Conservation (phyloP, 2,113 vertebrate genomes). For the Anoplopoma fimbria region DNA sequence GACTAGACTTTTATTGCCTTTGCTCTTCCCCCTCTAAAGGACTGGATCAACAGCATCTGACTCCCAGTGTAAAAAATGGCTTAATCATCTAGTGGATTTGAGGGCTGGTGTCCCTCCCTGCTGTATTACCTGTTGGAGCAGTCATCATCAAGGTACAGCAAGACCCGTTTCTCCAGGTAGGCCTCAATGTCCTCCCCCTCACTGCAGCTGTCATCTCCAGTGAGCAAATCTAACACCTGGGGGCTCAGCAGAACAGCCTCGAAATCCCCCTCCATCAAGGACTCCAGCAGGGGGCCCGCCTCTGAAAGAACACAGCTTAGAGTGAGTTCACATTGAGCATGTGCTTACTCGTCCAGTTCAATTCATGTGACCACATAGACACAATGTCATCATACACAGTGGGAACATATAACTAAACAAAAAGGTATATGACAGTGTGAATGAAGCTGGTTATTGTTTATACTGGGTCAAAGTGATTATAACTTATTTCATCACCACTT, state of each 20-base stretch:
- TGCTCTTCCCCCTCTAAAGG: too few species aligned
- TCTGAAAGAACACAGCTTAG: slow-evolving; percentile 73
- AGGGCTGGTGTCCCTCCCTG: background rate
- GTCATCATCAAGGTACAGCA: slow-evolving; percentile 85
- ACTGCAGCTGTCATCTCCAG: slow-evolving; percentile 60
- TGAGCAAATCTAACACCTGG: slow-evolving; percentile 83
- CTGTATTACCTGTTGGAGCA: slow-evolving; percentile 84
- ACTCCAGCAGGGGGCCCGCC: slow-evolving; percentile 83
- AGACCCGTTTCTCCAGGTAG: slow-evolving; percentile 82
- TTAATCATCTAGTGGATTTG: background rate
- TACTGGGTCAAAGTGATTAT: background rate
- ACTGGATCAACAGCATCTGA: too few species aligned
- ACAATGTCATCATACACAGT: background rate
- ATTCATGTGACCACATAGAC: background rate
- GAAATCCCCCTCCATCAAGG: slow-evolving; percentile 88
- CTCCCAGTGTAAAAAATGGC: too few species aligned
- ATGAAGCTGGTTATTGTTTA: too few species aligned
- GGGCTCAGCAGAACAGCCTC: slow-evolving; percentile 86
- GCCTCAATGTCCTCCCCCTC: slow-evolving; percentile 84
- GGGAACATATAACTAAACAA: too few species aligned
- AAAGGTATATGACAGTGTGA: background rate
- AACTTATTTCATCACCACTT: too few species aligned
- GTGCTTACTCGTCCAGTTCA: background rate
- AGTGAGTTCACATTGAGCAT: background rate
- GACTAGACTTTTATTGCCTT: too few species aligned